These are phyloP conservation scores for Bambusicola thoracicus DNA, from an alignment of 2,113 vertebrate genomes.

Conservation along the genomic window DNA sequence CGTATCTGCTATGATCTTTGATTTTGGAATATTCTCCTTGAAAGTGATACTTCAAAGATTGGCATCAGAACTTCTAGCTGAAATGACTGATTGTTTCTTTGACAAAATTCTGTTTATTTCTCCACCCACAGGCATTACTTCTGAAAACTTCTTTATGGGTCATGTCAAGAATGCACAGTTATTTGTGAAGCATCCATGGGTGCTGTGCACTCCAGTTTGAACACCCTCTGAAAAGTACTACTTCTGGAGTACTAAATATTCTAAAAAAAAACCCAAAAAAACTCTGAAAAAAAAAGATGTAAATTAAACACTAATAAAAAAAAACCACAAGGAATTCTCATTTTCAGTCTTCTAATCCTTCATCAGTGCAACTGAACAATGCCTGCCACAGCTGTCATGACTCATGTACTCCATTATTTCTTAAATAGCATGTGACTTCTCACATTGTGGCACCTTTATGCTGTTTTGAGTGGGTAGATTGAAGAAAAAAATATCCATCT, in stretches of 20 bases:
- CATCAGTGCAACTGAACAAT: constrained; percentile 22
- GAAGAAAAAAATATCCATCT: background rate
- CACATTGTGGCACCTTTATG: background rate
- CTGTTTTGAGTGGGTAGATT: background rate
- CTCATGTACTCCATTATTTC: constrained; percentile 39
- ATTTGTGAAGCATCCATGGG: background rate
- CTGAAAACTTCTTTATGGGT: background rate
- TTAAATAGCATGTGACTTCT: constrained; percentile 53
- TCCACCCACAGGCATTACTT: background rate
- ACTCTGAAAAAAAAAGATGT: background rate
- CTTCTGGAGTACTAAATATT: constrained; percentile 2
- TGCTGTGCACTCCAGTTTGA: background rate
- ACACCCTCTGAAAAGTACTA: background rate
- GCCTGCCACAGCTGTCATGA: constrained; percentile 50
- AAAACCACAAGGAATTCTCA: background rate
- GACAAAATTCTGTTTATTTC: constrained; percentile 18
- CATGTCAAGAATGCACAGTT: background rate
- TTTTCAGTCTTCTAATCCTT: constrained; percentile 48
- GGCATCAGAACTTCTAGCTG: background rate
- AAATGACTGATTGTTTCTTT: background rate
- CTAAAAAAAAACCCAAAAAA: background rate
- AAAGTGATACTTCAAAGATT: background rate
- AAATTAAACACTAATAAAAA: constrained; percentile 4
- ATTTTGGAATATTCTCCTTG: constrained; percentile 11
- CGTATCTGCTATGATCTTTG: background rate